Percentiles rank a stretch among this genome's conserved stretches.
phyloP scores from a whole-genome alignment of 1,140 invertebrate species.

The Cephus cinctus region DNA sequence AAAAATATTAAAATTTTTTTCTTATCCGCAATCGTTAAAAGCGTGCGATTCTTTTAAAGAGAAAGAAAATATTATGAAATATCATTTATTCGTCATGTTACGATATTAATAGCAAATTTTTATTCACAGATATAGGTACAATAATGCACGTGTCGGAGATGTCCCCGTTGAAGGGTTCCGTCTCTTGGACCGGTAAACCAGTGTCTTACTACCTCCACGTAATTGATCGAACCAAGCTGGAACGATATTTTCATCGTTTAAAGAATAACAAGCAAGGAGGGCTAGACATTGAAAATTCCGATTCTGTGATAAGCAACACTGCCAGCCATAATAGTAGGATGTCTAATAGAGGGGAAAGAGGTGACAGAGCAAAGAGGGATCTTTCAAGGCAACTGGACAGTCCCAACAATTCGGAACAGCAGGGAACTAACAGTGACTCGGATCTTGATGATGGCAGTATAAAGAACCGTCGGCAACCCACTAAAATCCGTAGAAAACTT shows the following conservation, averaged over 20 bases:
- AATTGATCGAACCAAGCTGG: constrained; percentile 94
- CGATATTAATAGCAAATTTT: not conserved
- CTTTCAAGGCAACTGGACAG: constrained; percentile 49
- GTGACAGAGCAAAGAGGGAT: constrained; percentile 50
- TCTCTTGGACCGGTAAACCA: constrained; percentile 97
- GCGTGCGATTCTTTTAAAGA: too few relatives aligned
- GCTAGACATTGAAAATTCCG: constrained; percentile 47
- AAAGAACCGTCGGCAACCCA: constrained; percentile 41
- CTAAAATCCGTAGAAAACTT: constrained; percentile 53
- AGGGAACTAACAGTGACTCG: constrained; percentile 44
- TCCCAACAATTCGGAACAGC: constrained; percentile 45
- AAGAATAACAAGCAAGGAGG: constrained; percentile 84
- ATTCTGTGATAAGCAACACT: constrained; percentile 56
- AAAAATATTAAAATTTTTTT: not conserved
- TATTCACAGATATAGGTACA: constrained; percentile 87
- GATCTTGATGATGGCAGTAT: constrained; percentile 38
- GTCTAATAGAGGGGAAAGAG: constrained; percentile 36
- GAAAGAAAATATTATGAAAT: too few relatives aligned
- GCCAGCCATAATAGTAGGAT: constrained; percentile 49
- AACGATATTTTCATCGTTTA: constrained; percentile 91
- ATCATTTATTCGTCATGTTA: too few relatives aligned
- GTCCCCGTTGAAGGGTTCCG: constrained; percentile 89
- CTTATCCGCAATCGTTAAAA: not conserved
- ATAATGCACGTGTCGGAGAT: constrained; percentile 98
- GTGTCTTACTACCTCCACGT: constrained; percentile 97